phyloP scores from a whole-genome alignment of 1,140 invertebrate species.

The Caerostris darwini region DNA sequence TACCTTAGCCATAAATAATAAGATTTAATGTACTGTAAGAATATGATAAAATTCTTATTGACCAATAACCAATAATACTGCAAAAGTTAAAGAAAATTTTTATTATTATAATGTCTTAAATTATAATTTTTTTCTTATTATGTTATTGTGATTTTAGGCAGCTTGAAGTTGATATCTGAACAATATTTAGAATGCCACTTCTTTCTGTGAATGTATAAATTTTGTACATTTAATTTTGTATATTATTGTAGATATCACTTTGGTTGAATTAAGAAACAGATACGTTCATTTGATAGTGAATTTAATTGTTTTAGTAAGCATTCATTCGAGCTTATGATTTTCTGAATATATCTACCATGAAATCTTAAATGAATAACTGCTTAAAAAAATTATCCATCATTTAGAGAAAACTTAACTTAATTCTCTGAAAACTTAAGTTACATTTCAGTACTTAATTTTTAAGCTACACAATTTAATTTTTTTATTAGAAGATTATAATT shows the following conservation, averaged over 20 bases:
- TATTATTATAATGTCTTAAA: too few relatives aligned
- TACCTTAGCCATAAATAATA: too few relatives aligned
- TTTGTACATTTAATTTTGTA: slow-evolving; percentile 45
- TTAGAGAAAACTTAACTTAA: neutral
- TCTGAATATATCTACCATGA: neutral
- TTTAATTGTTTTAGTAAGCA: neutral
- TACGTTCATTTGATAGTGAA: neutral
- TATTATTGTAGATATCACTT: neutral
- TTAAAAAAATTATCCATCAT: neutral
- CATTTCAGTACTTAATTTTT: too few relatives aligned
- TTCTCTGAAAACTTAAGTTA: too few relatives aligned
- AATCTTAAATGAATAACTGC: neutral
- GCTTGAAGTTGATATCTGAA: neutral
- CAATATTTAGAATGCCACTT: neutral
- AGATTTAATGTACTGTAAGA: too few relatives aligned
- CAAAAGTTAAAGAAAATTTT: too few relatives aligned
- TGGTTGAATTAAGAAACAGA: neutral
- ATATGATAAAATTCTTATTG: too few relatives aligned
- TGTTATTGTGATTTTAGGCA: neutral
- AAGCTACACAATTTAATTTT: too few relatives aligned
- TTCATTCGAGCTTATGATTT: neutral
- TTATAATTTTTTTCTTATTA: too few relatives aligned
- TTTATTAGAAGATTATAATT: too few relatives aligned
- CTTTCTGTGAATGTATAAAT: neutral
- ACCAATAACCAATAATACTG: too few relatives aligned